Percentiles rank a stretch among this genome's conserved stretches.
phyloP scores from a whole-genome alignment of 2,888 invertebrate species.

The Drosophila hamatofila region DNA sequence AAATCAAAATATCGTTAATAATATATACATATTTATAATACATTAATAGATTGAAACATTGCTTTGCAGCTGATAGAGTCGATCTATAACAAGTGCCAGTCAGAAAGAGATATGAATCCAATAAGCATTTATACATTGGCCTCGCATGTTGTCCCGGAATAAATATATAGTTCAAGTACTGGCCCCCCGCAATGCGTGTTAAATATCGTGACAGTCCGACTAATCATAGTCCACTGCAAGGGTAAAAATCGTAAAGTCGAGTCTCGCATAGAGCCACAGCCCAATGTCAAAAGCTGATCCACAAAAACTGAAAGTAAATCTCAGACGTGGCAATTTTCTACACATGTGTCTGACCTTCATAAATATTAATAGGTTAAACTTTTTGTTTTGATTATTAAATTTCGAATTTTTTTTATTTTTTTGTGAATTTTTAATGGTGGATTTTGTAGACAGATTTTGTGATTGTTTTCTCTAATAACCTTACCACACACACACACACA shows the following conservation, averaged over 20 bases:
- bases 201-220: background rate
- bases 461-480: constrained; percentile 28
- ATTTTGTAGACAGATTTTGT: constrained; percentile 38
- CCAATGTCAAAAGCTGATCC: constrained; percentile 32
- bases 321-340: constrained; percentile 35
- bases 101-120: background rate
- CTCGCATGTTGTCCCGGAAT: constrained; percentile 12
- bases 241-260: background rate
- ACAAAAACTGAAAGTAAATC: constrained; percentile 64
- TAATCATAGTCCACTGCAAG: background rate
- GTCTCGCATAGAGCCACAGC: constrained; percentile 2
- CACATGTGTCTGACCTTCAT: constrained; percentile 63
- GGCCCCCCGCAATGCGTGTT: constrained; percentile 9
- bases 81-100: background rate
- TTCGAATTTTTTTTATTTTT: constrained; percentile 22
- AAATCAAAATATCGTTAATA: too few species aligned
- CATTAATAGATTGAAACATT: background rate
- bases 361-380: constrained; percentile 63
- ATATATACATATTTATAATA: background rate
- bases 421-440: constrained; percentile 21
- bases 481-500: constrained; percentile 2
- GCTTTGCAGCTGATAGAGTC: background rate
- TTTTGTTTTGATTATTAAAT: constrained; percentile 12
- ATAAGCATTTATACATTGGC: background rate
- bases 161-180: constrained; percentile 2